A percentile compares a stretch with the other conserved stretches of the same genome.
phyloP scores from a whole-genome alignment of 2,888 invertebrate species.

The Tetragonula carbonaria region DNA sequence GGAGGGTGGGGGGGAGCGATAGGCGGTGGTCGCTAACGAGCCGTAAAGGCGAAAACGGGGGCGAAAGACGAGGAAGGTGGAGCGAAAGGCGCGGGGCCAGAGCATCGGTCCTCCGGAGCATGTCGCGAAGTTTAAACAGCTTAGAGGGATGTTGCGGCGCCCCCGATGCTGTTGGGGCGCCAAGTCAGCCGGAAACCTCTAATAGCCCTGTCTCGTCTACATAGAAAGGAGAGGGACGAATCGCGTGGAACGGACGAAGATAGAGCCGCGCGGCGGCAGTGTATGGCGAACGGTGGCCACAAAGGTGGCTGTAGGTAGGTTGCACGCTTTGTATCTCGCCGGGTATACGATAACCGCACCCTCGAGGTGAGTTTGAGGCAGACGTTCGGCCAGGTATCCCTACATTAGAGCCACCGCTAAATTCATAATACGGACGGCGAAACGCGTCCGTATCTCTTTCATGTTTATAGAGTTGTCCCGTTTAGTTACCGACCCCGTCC shows the following conservation, averaged over 20 bases:
- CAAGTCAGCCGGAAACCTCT: slow-evolving; percentile 83
- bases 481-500: slow-evolving; percentile 20
- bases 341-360: slow-evolving; percentile 74
- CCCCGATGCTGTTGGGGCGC: slow-evolving; percentile 76
- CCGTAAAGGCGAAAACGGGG: slow-evolving; percentile 65
- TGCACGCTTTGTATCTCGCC: slow-evolving; percentile 65
- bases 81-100: slow-evolving; percentile 19
- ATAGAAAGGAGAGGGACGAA: slow-evolving; percentile 48
- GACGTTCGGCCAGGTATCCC: slow-evolving; percentile 68
- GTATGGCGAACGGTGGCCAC: slow-evolving; percentile 53
- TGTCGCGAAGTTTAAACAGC: slow-evolving; percentile 81
- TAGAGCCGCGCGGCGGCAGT: slow-evolving; percentile 44
- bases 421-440: slow-evolving; percentile 64
- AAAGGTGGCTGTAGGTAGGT: slow-evolving; percentile 66
- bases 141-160: slow-evolving; percentile 82
- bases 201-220: slow-evolving; percentile 78
- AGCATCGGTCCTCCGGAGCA: slow-evolving; percentile 59
- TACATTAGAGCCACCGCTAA: slow-evolving; percentile 67
- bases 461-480: slow-evolving; percentile 56
- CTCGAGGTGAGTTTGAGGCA: slow-evolving; percentile 69
- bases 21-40: slow-evolving; percentile 67
- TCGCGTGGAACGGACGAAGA: slow-evolving; percentile 37
- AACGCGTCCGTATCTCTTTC: slow-evolving; percentile 47
- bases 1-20: background rate
- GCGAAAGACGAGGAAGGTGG: slow-evolving; percentile 44